These are phyloP conservation scores for Trichechus manatus DNA, from an alignment of 2,113 vertebrate species.

Conservation along the genomic window DNA sequence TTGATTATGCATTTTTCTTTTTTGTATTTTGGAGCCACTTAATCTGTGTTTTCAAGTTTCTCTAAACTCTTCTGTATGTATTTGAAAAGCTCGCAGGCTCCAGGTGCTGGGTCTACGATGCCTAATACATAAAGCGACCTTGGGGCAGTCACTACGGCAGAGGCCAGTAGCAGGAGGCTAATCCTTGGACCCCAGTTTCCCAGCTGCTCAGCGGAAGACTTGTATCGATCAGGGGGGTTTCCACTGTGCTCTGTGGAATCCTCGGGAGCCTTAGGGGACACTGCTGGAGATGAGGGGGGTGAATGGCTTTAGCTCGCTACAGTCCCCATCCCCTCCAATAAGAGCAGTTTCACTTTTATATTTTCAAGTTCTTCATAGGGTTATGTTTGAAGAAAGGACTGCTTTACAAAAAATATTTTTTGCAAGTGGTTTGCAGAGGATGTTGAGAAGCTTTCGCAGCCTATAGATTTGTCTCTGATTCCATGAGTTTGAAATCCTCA, in stretches of 20 bases:
- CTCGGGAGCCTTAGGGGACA: background rate
- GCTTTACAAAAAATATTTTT: background rate
- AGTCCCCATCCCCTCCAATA: background rate
- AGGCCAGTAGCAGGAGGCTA: background rate
- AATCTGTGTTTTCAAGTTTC: background rate
- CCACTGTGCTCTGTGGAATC: background rate
- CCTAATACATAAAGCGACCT: background rate
- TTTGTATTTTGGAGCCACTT: constrained; percentile 36
- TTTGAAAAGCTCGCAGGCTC: background rate
- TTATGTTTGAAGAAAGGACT: constrained; percentile 51
- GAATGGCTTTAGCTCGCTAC: background rate
- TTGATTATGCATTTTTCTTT: background rate
- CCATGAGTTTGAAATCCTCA: constrained; percentile 30
- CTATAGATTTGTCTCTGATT: background rate
- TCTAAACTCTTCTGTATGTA: background rate
- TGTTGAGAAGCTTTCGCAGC: background rate
- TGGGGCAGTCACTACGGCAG: background rate
- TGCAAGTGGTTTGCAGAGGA: background rate
- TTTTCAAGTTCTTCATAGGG: constrained; percentile 5
- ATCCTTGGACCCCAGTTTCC: constrained; percentile 13
- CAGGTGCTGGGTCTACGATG: background rate
- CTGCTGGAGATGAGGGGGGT: background rate
- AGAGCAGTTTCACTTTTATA: background rate
- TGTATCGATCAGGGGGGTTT: background rate
- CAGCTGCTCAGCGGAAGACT: background rate